Conservation (phyloP, 2,888 invertebrate genomes). For the Eupithecia pulchellata region DNA sequence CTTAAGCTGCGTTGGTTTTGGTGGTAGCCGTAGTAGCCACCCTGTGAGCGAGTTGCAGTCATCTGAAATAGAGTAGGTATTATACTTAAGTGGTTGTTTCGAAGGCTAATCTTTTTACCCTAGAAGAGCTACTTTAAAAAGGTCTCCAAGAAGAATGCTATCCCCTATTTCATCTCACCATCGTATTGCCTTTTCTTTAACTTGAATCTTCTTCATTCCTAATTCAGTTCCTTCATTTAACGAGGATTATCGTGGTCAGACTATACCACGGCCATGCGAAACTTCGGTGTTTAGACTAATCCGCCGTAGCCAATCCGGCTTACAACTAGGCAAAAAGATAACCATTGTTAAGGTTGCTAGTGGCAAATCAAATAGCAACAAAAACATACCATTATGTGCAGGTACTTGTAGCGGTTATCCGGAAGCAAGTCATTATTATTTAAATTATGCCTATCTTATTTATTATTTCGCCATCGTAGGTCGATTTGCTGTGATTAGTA, state of each 20-base stretch:
- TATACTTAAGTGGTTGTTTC: not conserved
- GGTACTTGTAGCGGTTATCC: not conserved
- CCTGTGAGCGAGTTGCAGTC: conserved; percentile 36
- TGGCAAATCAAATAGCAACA: not conserved
- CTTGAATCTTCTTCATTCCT: not conserved
- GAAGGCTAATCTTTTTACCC: not conserved
- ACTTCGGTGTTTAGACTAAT: not conserved
- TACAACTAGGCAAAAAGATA: not conserved
- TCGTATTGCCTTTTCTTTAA: not conserved
- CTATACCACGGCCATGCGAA: not conserved
- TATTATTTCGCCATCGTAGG: not conserved
- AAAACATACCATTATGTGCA: not conserved
- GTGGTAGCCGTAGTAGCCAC: conserved; percentile 30
- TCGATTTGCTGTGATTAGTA: not conserved
- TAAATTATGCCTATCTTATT: not conserved
- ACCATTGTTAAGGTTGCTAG: not conserved
- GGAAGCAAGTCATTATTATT: conserved; percentile 10
- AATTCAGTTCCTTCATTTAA: not conserved
- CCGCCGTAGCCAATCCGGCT: not conserved
- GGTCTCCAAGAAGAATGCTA: not conserved
- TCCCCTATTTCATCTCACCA: not conserved
- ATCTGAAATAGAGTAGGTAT: conserved; percentile 35
- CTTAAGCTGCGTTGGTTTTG: conserved; percentile 17
- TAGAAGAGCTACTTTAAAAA: not conserved
- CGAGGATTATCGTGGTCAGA: not conserved